Conservation (phyloP, 2,888 invertebrate genomes). For the Maniola hyperantus region DNA sequence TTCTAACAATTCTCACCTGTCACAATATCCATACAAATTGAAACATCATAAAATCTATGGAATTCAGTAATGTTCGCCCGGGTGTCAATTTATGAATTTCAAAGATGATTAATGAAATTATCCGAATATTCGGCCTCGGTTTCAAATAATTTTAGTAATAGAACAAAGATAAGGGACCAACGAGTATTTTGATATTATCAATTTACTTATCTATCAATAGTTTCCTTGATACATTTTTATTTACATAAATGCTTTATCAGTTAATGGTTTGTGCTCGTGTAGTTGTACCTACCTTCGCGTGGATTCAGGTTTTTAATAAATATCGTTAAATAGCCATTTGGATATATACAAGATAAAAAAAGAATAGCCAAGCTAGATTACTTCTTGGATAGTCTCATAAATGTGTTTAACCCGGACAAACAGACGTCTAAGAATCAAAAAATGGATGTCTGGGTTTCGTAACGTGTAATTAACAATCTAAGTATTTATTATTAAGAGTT, state of each 20-base stretch:
- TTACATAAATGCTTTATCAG: neutral
- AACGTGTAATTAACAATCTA: too few relatives aligned
- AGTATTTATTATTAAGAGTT: too few relatives aligned
- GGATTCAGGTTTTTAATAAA: too few relatives aligned
- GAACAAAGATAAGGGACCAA: neutral
- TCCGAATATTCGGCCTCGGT: conserved; percentile 59
- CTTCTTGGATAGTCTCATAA: too few relatives aligned
- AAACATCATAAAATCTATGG: conserved; percentile 72
- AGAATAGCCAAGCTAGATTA: too few relatives aligned
- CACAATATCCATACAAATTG: conserved; percentile 59
- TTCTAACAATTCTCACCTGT: conserved; percentile 62
- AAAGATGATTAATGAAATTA: conserved; percentile 77
- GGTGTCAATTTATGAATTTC: conserved; percentile 80
- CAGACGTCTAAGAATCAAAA: too few relatives aligned
- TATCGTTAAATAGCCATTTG: too few relatives aligned
- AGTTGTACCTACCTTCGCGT: too few relatives aligned
- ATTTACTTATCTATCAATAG: neutral
- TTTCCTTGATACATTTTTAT: neutral
- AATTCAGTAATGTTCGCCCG: conserved; percentile 60
- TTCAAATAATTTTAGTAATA: conserved; percentile 30
- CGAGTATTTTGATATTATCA: neutral
- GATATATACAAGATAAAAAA: too few relatives aligned
- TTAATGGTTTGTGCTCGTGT: too few relatives aligned
- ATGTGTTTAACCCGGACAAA: too few relatives aligned
- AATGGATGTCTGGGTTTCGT: too few relatives aligned